A percentile compares a stretch with the other conserved stretches of the same genome.
Conservation (phyloP, 2,888 invertebrate genomes). For the Brachylomia viminalis region DNA sequence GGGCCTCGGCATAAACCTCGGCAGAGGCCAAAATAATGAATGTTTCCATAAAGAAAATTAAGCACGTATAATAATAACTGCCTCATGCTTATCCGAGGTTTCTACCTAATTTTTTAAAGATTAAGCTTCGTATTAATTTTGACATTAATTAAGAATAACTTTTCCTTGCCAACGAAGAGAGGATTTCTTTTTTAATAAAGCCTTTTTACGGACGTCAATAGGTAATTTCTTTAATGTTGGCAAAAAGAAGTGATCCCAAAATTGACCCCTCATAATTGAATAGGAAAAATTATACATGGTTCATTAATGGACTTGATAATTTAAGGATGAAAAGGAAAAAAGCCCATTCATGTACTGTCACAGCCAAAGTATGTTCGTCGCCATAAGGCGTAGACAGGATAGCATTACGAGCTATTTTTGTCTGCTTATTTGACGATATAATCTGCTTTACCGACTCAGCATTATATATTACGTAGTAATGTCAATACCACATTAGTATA, state of each 20-base stretch:
- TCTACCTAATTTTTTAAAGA: conserved; percentile 12
- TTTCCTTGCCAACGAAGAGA: neutral
- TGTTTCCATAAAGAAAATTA: conserved; percentile 60
- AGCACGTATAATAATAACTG: conserved; percentile 53
- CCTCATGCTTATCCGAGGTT: conserved; percentile 29
- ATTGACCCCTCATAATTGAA: neutral
- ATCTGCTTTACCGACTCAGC: no score
- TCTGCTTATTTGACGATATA: neutral
- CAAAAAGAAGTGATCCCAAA: neutral
- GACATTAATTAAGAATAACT: conserved; percentile 5
- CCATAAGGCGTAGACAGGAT: neutral
- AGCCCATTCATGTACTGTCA: neutral
- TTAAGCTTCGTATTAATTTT: conserved; percentile 6
- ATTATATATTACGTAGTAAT: no score
- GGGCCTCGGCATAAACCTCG: conserved; percentile 55
- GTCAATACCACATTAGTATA: no score
- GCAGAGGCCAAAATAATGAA: conserved; percentile 52
- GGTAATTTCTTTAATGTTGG: neutral
- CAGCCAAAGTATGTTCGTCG: neutral
- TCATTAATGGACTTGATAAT: neutral
- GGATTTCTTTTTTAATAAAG: neutral
- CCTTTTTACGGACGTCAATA: neutral
- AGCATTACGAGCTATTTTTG: neutral
- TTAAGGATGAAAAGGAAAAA: neutral
- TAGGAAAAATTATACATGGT: no score